Percentiles rank a stretch among this genome's conserved stretches.
Evolutionary conservation across 2,113 vertebrate species (phyloP).

Genomic region (Alouatta palliata): DNA sequence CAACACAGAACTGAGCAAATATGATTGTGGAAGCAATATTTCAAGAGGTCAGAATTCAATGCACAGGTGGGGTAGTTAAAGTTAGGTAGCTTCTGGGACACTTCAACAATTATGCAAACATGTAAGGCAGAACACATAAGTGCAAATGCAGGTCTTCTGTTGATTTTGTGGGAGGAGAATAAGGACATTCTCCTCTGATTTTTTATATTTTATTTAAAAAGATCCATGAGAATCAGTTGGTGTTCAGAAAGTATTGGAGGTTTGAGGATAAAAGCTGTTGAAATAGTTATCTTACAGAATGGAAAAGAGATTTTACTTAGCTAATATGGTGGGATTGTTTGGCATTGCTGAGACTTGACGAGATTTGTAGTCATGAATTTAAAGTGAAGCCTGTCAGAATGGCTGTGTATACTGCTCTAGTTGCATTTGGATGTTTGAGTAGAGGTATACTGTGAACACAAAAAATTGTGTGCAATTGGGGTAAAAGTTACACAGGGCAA

Average conservation of each 20-base stretch:
- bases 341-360: neutral
- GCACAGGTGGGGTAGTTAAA: neutral
- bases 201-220: neutral
- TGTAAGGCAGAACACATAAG: neutral
- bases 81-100: neutral
- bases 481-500: neutral
- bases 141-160: neutral
- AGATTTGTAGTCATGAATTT: neutral
- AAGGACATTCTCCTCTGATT: neutral
- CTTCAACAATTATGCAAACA: neutral
- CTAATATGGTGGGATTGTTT: neutral
- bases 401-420: neutral
- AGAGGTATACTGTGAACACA: neutral
- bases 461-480: neutral
- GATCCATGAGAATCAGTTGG: neutral
- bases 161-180: neutral
- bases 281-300: neutral
- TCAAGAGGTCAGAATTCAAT: neutral
- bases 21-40: neutral
- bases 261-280: neutral
- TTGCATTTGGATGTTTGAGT: neutral
- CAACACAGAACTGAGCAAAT: neutral
- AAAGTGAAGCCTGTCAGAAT: neutral
- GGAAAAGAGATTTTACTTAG: neutral
- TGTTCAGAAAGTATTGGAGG: neutral